Conservation (phyloP, 2,888 invertebrate genomes). For the Myopa tessellatipennis region DNA sequence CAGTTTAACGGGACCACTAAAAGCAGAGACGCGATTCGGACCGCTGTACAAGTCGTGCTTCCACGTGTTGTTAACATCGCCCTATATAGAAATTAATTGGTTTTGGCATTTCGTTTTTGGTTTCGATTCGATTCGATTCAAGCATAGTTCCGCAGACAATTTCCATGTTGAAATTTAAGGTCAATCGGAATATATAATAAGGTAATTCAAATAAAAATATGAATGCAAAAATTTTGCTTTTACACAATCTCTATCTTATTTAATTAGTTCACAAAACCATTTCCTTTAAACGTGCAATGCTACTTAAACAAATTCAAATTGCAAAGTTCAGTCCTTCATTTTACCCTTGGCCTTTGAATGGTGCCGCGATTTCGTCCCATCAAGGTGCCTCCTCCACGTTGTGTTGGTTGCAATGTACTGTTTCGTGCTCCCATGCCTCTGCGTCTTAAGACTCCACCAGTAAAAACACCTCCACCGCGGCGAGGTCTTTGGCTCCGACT, state of each 20-base stretch:
- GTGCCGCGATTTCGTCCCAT: constrained; percentile 81
- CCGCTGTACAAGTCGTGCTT: constrained; percentile 28
- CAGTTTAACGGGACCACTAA: constrained; percentile 17
- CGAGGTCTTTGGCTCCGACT: constrained; percentile 73
- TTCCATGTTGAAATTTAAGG: constrained; percentile 1
- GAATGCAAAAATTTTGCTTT: neutral
- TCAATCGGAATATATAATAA: neutral
- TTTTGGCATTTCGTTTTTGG: constrained; percentile 30
- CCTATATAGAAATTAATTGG: constrained; percentile 36
- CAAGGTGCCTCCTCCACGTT: constrained; percentile 71
- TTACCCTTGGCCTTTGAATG: constrained; percentile 70
- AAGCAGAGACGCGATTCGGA: neutral
- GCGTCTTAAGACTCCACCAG: constrained; percentile 68
- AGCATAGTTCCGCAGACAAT: neutral
- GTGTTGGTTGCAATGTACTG: constrained; percentile 57
- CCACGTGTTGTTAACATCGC: constrained; percentile 34
- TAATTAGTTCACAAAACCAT: neutral
- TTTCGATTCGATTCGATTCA: no score
- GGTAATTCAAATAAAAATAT: neutral
- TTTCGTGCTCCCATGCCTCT: constrained; percentile 71
- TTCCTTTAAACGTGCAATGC: neutral
- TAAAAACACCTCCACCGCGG: constrained; percentile 71
- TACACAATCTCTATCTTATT: neutral
- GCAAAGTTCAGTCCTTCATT: constrained; percentile 32
- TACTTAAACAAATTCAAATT: constrained; percentile 23